phyloP scores from a whole-genome alignment of 2,797 vertebrate species.

The Pangasius mekongensis region DNA sequence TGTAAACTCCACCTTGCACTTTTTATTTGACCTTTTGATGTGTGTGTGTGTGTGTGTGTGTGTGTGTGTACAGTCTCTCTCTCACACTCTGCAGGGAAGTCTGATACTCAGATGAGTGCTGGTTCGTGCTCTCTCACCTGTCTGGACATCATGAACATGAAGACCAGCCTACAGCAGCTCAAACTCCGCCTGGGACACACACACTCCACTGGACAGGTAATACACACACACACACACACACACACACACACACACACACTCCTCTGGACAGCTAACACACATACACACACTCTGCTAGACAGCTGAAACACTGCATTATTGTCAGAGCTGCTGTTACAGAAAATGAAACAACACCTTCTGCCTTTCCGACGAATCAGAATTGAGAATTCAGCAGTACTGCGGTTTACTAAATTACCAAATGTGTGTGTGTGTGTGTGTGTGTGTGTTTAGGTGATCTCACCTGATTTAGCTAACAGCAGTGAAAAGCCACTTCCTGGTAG shows the following conservation, averaged over 20 bases:
- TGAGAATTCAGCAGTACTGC: background rate
- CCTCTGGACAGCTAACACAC: conserved; percentile 67
- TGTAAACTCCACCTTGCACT: background rate
- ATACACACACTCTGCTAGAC: background rate
- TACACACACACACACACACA: background rate
- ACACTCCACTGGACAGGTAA: conserved; percentile 70
- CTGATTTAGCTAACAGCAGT: conserved; percentile 72
- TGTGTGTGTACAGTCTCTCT: conserved; percentile 34
- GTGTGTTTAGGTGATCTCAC: conserved; percentile 62
- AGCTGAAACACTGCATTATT: background rate
- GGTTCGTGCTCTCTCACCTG: conserved; percentile 79
- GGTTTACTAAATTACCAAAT: background rate
- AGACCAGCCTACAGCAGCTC: conserved; percentile 75
- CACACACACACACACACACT: conserved; percentile 57
- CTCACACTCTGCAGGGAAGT: conserved; percentile 71
- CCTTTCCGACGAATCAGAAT: background rate
- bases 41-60: conserved; percentile 20
- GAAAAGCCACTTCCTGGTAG: conserved; percentile 69
- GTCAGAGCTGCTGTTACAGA: background rate
- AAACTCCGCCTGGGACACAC: conserved; percentile 71
- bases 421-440: conserved; percentile 24
- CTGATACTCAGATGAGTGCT: conserved; percentile 77
- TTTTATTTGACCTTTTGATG: background rate
- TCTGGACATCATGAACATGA: conserved; percentile 79
- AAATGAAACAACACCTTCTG: background rate